A percentile compares a stretch with the other conserved stretches of the same genome.
Evolutionary conservation across 2,113 vertebrate genomes (phyloP).

Genomic region (Ptilorrhoa leucosticta): DNA sequence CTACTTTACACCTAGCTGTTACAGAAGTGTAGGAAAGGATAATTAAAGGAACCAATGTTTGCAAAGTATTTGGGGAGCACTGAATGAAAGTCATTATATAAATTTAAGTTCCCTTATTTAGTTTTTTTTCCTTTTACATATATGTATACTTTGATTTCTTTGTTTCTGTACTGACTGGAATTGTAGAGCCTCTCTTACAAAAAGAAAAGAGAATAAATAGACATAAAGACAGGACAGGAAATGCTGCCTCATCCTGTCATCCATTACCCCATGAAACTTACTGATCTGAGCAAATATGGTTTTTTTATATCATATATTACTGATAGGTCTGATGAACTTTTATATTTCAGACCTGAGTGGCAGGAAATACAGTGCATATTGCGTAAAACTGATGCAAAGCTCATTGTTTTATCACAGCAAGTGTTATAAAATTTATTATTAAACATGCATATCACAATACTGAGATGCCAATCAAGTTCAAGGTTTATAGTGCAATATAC

Average conservation of each 20-base stretch:
- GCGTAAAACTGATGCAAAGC: neutral
- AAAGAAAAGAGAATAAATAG: neutral
- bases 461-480: neutral
- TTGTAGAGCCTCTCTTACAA: neutral
- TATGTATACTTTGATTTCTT: neutral
- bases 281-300: neutral
- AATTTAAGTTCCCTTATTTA: neutral
- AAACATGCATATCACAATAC: neutral
- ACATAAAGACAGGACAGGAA: neutral
- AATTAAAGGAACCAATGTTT: neutral
- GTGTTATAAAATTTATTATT: neutral
- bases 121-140: neutral
- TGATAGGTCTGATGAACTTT: neutral
- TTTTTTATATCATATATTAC: neutral
- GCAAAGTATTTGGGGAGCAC: neutral
- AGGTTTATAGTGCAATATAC: neutral
- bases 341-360: neutral
- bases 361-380: neutral
- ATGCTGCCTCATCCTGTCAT: neutral
- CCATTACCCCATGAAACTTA: neutral
- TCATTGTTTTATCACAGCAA: neutral
- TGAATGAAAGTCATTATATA: neutral
- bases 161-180: neutral
- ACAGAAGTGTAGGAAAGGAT: neutral
- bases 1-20: neutral